Conservation (phyloP, 2,113 vertebrate genomes). For the Myodes glareolus region DNA sequence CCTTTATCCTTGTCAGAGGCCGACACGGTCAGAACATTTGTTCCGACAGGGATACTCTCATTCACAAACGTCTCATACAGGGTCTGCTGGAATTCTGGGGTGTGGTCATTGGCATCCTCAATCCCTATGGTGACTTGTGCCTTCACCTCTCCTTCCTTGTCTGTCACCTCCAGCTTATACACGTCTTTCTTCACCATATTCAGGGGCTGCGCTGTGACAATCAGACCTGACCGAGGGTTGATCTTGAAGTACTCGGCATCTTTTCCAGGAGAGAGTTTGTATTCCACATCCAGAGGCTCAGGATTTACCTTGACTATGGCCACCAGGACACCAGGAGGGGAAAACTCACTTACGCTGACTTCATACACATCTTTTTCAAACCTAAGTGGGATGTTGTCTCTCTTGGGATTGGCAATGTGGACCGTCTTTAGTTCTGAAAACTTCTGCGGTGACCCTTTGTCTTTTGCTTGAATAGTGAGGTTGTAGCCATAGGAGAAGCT, state of each 20-base stretch:
- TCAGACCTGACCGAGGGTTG: slow-evolving; percentile 93
- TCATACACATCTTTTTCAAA: slow-evolving; percentile 94
- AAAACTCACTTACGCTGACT: slow-evolving; percentile 93
- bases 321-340: slow-evolving; percentile 94
- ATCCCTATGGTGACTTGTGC: slow-evolving; percentile 89
- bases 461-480: slow-evolving; percentile 95
- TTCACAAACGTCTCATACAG: slow-evolving; percentile 94
- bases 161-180: slow-evolving; percentile 91
- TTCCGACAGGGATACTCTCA: slow-evolving; percentile 93
- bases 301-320: slow-evolving; percentile 90
- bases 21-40: slow-evolving; percentile 89
- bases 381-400: slow-evolving; percentile 81
- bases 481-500: slow-evolving; percentile 92
- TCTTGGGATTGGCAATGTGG: slow-evolving; percentile 88
- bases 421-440: slow-evolving; percentile 89
- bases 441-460: slow-evolving; percentile 93
- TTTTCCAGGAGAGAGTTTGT: slow-evolving; percentile 89
- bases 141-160: slow-evolving; percentile 88
- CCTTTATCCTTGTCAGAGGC: slow-evolving; percentile 94
- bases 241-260: slow-evolving; percentile 92
- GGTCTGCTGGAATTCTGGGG: slow-evolving; percentile 91
- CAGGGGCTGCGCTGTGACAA: slow-evolving; percentile 91
- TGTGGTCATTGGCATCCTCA: slow-evolving; percentile 95
- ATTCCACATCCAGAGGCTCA: slow-evolving; percentile 91
- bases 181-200: slow-evolving; percentile 89